These are phyloP conservation scores for Mechanitis mazaeus DNA, from an alignment of 2,888 invertebrate species.

Conservation along the genomic window DNA sequence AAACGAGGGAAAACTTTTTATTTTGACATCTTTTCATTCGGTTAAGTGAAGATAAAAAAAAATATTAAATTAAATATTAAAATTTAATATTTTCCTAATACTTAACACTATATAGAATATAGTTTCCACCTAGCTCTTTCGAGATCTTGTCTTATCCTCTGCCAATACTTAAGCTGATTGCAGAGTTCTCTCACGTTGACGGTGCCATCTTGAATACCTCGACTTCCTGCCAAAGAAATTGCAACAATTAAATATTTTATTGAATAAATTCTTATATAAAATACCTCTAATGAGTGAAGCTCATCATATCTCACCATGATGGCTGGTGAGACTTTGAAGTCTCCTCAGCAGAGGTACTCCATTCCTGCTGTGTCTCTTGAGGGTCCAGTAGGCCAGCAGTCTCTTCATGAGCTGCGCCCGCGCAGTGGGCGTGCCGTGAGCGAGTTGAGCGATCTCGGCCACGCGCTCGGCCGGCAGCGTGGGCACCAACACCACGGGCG, in stretches of 20 bases:
- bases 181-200: slow-evolving; percentile 85
- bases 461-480: slow-evolving; percentile 93
- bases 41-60: no score
- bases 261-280: no score
- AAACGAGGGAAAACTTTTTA: no score
- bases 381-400: slow-evolving; percentile 96
- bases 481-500: slow-evolving; percentile 94
- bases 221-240: slow-evolving; percentile 46
- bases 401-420: slow-evolving; percentile 91
- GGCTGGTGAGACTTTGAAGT: slow-evolving; percentile 47
- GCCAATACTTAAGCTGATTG: slow-evolving; percentile 94
- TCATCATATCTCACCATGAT: slow-evolving; percentile 40
- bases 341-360: slow-evolving; percentile 95
- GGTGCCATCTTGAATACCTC: slow-evolving; percentile 78
- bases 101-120: not conserved
- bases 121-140: slow-evolving; percentile 85
- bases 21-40: no score
- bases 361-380: slow-evolving; percentile 95
- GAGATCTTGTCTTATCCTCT: slow-evolving; percentile 93
- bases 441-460: slow-evolving; percentile 88
- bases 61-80: no score
- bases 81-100: not conserved
- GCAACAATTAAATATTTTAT: no score
- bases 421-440: slow-evolving; percentile 79
- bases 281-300: no score